These are phyloP conservation scores for Orussus abietinus DNA, from an alignment of 1,140 invertebrate genomes.

Conservation along the genomic window DNA sequence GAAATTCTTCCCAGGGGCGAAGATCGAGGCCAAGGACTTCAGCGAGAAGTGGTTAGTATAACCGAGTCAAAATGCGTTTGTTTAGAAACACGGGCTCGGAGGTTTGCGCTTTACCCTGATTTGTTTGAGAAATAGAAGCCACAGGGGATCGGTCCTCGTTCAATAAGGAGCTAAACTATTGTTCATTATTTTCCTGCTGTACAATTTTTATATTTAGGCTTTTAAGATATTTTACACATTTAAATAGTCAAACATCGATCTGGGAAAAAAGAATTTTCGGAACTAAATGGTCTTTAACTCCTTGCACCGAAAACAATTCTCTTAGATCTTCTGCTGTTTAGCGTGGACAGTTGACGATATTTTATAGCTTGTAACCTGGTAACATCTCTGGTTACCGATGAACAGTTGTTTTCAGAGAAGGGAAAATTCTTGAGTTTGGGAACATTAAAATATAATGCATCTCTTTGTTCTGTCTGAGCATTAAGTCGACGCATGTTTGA, in stretches of 20 bases:
- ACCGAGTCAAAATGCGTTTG: background rate
- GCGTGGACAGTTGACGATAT: no score
- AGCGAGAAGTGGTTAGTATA: slow-evolving; percentile 60
- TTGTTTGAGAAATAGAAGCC: background rate
- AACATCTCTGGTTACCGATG: no score
- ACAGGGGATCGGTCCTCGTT: no score
- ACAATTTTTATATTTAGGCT: slow-evolving; percentile 10
- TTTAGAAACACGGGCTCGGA: background rate
- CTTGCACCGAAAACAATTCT: no score
- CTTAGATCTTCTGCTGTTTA: no score
- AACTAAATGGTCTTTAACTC: no score
- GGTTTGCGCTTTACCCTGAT: slow-evolving; percentile 1
- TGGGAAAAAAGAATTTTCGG: no score
- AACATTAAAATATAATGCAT: slow-evolving; percentile 3
- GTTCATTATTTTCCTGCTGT: background rate
- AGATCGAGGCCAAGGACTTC: slow-evolving; percentile 70
- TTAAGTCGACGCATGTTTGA: background rate
- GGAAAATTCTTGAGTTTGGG: background rate
- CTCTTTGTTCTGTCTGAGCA: slow-evolving; percentile 3
- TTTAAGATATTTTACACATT: background rate
- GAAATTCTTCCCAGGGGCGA: slow-evolving; percentile 58
- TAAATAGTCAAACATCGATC: no score
- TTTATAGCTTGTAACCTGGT: no score
- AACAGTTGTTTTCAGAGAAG: no score
- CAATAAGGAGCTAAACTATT: no score